Evolutionary conservation across 2,797 vertebrate genomes (phyloP).

Genomic region (Cynopterus sphinx): DNA sequence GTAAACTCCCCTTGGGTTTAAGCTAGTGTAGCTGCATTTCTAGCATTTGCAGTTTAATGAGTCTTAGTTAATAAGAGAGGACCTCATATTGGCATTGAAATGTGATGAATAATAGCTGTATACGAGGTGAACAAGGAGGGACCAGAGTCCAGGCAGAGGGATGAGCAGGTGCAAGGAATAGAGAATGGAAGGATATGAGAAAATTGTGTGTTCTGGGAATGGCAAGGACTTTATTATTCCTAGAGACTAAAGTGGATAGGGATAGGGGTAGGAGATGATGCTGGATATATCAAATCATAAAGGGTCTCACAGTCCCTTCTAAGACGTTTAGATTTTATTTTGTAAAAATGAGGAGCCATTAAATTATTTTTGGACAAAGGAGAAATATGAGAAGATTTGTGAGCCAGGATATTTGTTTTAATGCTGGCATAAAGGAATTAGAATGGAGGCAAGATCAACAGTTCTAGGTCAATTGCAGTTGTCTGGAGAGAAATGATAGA

Average conservation of each 20-base stretch:
- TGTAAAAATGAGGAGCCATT: not conserved
- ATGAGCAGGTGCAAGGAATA: not conserved
- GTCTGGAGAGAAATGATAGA: not conserved
- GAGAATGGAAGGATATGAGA: not conserved
- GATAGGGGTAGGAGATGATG: not conserved
- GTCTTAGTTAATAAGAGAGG: not conserved
- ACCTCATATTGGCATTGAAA: not conserved
- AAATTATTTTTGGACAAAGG: not conserved
- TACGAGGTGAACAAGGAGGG: not conserved
- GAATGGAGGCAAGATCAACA: not conserved
- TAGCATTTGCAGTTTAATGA: not conserved
- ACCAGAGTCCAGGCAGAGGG: not conserved
- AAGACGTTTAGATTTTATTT: not conserved
- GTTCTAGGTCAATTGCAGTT: not conserved
- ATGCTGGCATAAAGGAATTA: not conserved
- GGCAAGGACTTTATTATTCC: not conserved
- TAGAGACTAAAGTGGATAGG: not conserved
- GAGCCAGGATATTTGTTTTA: not conserved
- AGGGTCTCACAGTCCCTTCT: not conserved
- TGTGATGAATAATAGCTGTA: not conserved
- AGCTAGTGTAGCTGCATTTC: not conserved
- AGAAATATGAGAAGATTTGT: not conserved
- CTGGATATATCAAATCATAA: not conserved
- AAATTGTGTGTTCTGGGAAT: not conserved
- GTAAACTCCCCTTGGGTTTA: not conserved